Evolutionary conservation across 2,797 vertebrate genomes (phyloP), one percentile per base, ranked within the genome.

Genomic region (Enteromius unitaeniatus): DNA sequence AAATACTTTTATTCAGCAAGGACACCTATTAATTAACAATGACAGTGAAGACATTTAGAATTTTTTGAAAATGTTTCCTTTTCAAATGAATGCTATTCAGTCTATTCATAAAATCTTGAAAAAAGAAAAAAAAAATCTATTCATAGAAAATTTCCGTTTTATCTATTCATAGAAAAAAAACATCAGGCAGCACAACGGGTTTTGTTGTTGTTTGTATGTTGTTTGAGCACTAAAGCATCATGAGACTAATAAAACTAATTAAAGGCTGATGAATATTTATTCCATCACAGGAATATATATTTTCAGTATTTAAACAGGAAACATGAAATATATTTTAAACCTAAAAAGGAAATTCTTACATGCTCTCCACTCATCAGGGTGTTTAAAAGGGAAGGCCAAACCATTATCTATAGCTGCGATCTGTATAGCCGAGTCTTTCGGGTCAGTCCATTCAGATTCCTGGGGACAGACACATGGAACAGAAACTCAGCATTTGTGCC

Each of bases 391-490:
- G 92, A 99, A 99, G 21, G 98, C 97, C 84, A 99, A 92, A 79
- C 98, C 98, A 28, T 99, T 99, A 93, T 99, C 98, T 87, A 99
- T 99, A 13, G 98, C 97, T 87, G 98, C 98, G 14, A 99, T 96
- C 93, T 97, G 96, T 91, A 98, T 96, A 87, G 95, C 93, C 14
- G 95, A 93, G 86, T 97, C 96, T 79, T 95, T 93, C 82, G 87
- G 91, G 89, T 92, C 89, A 19, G 90, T 89, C 96, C 96, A 96
- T 0, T 96, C 94, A 69, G 74, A 79, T 47, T 49, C 88, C 88
- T 89, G 49, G 19, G 37, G 42, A 23, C 28, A 83, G 6, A 68
- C 45, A 68, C 13, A 65, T 19, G 49, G 9, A 73, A 73, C 3
- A 37, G 4, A 72, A 40, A 78, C n/a, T 28, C 28, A 83, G 58